These are phyloP conservation scores for Sialia sialis DNA, from an alignment of 2,113 vertebrate genomes.

Conservation along the genomic window DNA sequence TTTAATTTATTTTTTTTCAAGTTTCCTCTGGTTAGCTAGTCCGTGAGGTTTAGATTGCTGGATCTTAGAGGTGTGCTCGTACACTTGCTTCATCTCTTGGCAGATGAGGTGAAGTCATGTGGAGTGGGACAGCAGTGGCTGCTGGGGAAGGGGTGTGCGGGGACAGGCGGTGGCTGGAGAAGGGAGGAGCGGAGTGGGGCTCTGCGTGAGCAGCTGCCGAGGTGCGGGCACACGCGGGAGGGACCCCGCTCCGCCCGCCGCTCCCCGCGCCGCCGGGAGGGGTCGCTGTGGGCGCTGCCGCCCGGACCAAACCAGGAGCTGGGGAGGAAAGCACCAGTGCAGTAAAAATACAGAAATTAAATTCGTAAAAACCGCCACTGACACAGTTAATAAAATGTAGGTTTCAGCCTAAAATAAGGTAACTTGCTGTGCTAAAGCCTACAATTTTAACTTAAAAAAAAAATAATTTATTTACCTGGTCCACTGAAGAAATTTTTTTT, in stretches of 20 bases:
- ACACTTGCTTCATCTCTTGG: neutral
- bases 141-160: neutral
- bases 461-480: neutral
- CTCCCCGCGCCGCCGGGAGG: neutral
- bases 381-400: neutral
- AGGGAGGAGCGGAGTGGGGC: neutral
- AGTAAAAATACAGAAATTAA: neutral
- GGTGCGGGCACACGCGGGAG: neutral
- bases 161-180: neutral
- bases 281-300: constrained; percentile 30
- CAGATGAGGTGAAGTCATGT: neutral
- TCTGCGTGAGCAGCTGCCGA: neutral
- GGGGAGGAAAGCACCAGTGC: neutral
- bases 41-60: neutral
- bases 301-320: neutral
- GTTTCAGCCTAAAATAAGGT: neutral
- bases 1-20: neutral
- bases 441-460: fast-evolving
- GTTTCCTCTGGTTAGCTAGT: neutral
- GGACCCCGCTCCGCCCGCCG: neutral
- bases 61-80: neutral
- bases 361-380: neutral
- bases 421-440: neutral
- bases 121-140: neutral
- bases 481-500: neutral